Percentiles rank a stretch among this genome's conserved stretches.
Conservation (phyloP, 1,140 invertebrate genomes). For the Dolichoris vasculosae region DNA sequence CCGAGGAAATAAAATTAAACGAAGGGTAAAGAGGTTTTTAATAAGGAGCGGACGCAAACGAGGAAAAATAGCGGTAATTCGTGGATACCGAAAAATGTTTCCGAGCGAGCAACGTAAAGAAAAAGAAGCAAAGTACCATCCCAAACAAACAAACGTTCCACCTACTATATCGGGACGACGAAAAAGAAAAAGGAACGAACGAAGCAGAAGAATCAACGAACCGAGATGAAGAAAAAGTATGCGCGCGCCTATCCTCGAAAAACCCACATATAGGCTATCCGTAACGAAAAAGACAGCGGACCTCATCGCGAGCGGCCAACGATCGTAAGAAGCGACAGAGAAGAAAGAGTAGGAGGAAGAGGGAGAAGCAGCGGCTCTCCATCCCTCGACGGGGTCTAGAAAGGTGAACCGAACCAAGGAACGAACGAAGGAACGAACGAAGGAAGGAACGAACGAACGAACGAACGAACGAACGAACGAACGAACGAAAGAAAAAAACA, state of each 20-base stretch:
- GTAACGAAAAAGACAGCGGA: slow-evolving; percentile 34
- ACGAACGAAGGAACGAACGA: slow-evolving; percentile 32
- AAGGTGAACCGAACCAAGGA: slow-evolving; percentile 28
- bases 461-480: slow-evolving; percentile 48
- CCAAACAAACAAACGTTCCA: slow-evolving; percentile 12
- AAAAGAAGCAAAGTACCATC: slow-evolving; percentile 5
- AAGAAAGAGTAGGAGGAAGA: background rate
- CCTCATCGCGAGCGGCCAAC: slow-evolving; percentile 13
- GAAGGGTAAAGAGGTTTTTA: background rate
- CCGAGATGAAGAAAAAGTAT: background rate
- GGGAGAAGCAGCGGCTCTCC: slow-evolving; percentile 3
- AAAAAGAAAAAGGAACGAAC: slow-evolving; percentile 1
- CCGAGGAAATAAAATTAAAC: background rate
- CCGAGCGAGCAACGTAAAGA: background rate
- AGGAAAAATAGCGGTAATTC: background rate
- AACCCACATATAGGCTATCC: slow-evolving; percentile 23
- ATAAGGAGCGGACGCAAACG: background rate
- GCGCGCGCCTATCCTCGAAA: slow-evolving; percentile 13
- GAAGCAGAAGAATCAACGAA: slow-evolving; percentile 16
- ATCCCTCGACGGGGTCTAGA: slow-evolving; percentile 22
- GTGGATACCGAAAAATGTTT: background rate
- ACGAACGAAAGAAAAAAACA: slow-evolving; percentile 55
- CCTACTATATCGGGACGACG: background rate
- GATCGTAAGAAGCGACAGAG: background rate
- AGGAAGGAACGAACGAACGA: slow-evolving; percentile 23